These are phyloP conservation scores for Melanostoma mellinum DNA, from an alignment of 2,888 invertebrate genomes.

Conservation along the genomic window DNA sequence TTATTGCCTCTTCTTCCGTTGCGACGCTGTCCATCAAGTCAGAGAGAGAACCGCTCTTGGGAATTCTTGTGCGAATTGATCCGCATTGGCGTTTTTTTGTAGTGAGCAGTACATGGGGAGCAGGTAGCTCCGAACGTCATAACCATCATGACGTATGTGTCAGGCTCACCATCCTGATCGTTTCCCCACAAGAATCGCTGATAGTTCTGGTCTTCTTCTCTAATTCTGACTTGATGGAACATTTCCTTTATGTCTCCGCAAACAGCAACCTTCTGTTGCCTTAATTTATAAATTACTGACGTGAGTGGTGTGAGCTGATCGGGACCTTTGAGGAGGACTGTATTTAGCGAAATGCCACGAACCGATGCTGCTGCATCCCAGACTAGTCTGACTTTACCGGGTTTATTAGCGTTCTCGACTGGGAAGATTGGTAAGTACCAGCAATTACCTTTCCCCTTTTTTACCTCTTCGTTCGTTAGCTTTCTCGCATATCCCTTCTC, in stretches of 20 bases:
- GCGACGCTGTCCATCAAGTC: too few species aligned
- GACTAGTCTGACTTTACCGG: constrained; percentile 73
- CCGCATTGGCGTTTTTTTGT: not conserved
- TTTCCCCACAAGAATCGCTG: too few species aligned
- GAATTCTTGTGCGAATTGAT: not conserved
- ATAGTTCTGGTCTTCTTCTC: too few species aligned
- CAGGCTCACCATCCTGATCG: constrained; percentile 6
- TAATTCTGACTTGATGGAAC: too few species aligned
- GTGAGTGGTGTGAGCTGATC: constrained; percentile 76
- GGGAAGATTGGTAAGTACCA: too few species aligned
- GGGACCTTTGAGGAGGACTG: constrained; percentile 75
- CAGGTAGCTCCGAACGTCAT: not conserved
- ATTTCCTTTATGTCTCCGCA: too few species aligned
- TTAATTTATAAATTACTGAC: constrained; percentile 73
- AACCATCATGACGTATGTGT: constrained; percentile 31
- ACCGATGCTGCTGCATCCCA: constrained; percentile 75
- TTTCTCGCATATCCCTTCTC: constrained; percentile 65
- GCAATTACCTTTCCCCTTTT: too few species aligned
- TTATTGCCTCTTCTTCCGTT: too few species aligned
- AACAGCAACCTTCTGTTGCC: too few species aligned
- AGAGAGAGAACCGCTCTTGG: too few species aligned
- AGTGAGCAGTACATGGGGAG: not conserved
- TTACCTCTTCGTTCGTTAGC: constrained; percentile 47
- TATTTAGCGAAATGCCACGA: constrained; percentile 74
- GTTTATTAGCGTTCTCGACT: constrained; percentile 43